Base-by-base conservation (phyloP, 2,113 vertebrate species). In the Melanerpes aurifrons region DNA sequence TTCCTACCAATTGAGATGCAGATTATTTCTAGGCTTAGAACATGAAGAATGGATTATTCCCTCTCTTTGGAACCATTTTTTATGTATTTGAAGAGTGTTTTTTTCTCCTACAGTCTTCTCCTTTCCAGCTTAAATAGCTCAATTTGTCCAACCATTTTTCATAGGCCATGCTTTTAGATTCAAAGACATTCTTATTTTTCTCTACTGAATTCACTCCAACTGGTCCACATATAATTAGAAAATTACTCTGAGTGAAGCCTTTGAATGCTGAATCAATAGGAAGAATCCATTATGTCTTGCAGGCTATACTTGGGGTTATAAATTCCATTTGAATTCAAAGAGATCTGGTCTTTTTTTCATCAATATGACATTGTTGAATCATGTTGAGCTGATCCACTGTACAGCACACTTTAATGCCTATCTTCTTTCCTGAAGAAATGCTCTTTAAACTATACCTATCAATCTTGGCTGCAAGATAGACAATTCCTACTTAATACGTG, bases 241-340 rank as follows among this genome's bases (percentile, higher is more conserved):
- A 96, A 93, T 58, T 93, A 26, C 54, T 92, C 48, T 61, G 48
- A 92, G 58, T 82, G 78, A 92, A 86, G 77, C 48, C 45, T 93
- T 85, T 89, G 92, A 94, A 87, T 92, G 70, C 20, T 89, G 70
- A 87, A 92, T 91, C 93, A 82, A 94, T 95, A 79, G 45, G 87
- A 85, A 87, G 61, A 43, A 91, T 76, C 58, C 62, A 91, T 93
- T 78, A 69, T 43, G 37, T 89, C 87, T 92, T 90, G 25, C 58
- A 91, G 63, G 32, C 25, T 89, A 68, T 17, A 45, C 7, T 62
- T 87, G n/a, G 25, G 54, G 22, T 69, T 84, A 76, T 78, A 84
- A 72, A 88, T 89, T 82, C 62, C 24, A 62, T 84, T 89, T 92
- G 70, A 82, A 79, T 45, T 74, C 81, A 73, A 62, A 82, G 67